Base-by-base conservation (phyloP, 1,140 invertebrate species). In the Formica exsecta region DNA sequence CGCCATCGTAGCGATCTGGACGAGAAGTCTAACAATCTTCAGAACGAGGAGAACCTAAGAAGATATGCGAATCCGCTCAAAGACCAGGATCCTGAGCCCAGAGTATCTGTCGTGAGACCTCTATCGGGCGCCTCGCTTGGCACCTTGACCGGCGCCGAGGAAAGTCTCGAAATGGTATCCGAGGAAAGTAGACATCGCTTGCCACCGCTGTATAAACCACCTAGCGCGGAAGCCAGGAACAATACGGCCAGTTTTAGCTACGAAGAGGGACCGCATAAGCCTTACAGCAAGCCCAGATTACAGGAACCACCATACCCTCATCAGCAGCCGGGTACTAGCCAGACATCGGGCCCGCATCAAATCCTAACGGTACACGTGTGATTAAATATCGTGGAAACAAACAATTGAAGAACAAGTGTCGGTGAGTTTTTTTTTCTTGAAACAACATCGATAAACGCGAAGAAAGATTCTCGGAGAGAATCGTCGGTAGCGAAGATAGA, bases 21-120 rank as follows among this genome's bases (percentile, higher is more conserved):
- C 66, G 98, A 98, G 90, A 98, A 98, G 92, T 98, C 97, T 0
- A 98, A 98, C 91, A 98, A 98, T 93, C 95, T 98, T 61, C 98
- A 98, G 92, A 98, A 98, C 93, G 98, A 98, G 92, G 98, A 98
- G 93, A 98, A 98, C 91, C 95, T 98, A 32, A 96, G 98, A 54
- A 97, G 96, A 95, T 96, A 96, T 91, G 95, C 96, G 16, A 97
- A 96, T 91, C 96, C 96, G 0, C 88, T 96, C 16, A 97, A 96
- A 87, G 96, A 96, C 38, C 95, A 96, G 16, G 93, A 94, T 54
- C 92, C 95, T 66, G 96, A 96, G 73, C 95, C 96, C 0, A 90
- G 93, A 32, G 96, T 96, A 0, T 96, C 96, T 51, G 96, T 97
- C 0, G 96, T 96, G 0, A 93, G 97, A 89, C 95, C 96, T 70